Base-by-base conservation (phyloP, 2,888 invertebrate genomes). In the Litoditis marina region DNA sequence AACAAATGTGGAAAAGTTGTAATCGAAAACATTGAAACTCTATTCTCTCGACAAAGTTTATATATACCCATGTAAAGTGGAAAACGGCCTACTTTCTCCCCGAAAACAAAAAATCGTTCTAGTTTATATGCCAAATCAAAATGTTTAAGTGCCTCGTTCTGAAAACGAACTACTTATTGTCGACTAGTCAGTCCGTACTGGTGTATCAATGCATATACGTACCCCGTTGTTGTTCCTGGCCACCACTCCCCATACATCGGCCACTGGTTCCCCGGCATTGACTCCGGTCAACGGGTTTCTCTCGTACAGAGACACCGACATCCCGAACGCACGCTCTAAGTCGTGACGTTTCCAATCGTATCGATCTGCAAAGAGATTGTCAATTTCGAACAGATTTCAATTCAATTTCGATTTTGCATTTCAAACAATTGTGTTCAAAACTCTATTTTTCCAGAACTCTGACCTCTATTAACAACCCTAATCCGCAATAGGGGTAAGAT, bases 241-340 rank as follows among this genome's bases (percentile, higher is more conserved):
- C 67, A 86, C 89, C 65, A 92, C 86, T 0, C 90, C 92, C 85
- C 90, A 92, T 76, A 91, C 90, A 85, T 92, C 92, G 19, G 92
- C 92, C 69, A 92, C 90, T 0, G 92, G 92, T 83, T 90, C 79
- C 83, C 87, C 86, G 59, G 86, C 86, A 69, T 85, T 84, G 73
- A 85, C 84, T 19, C 89, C 88, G 60, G 89, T 90, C 50, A 90
- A 86, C 73, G 91, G 91, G 85, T 92, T 90, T 77, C 88, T 88
- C 82, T 92, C 92, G 83, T 92, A 92, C 50, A 92, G 85, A 0
- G 91, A 91, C 60, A 90, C 89, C 31, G 89, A 89, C 56, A 89
- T 85, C 44, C 90, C 90, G 81, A 87, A 90, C 2, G 89, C 88
- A 63, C 85, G 84, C 30, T 87, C 86, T 28, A 87, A 87, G 51